Evolutionary conservation across 2,797 vertebrate species (phyloP).

Genomic region (Corythornis leucogaster): DNA sequence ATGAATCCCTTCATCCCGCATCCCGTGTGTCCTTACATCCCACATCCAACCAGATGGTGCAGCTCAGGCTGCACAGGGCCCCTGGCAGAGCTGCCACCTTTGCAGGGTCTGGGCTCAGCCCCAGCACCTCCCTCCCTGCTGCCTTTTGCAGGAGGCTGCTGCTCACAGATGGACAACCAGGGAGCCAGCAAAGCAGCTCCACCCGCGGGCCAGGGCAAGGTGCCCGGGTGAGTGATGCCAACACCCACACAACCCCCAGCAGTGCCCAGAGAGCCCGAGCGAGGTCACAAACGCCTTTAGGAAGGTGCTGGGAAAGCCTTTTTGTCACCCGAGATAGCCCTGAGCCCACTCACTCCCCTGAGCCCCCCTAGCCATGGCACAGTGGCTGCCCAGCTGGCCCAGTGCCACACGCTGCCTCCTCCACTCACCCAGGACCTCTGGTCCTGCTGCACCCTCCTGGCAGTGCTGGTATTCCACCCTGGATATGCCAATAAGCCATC

Average conservation of each 20-base stretch:
- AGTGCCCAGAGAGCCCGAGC: too few relatives aligned
- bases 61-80: background rate
- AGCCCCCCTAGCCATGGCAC: too few relatives aligned
- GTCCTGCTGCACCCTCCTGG: too few relatives aligned
- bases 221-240: background rate
- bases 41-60: background rate
- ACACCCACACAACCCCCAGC: background rate
- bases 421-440: too few relatives aligned
- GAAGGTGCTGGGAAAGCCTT: background rate
- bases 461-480: background rate
- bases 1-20: background rate
- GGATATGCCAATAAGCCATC: too few relatives aligned
- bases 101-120: background rate
- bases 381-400: too few relatives aligned
- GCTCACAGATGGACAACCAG: rapidly evolving
- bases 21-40: background rate
- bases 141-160: rapidly evolving
- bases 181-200: background rate
- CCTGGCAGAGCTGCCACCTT: rapidly evolving
- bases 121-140: background rate
- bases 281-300: rapidly evolving
- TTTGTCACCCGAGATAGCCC: background rate
- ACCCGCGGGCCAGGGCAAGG: too few relatives aligned
- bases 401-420: too few relatives aligned
- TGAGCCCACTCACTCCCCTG: rapidly evolving